Evolutionary conservation across 2,888 invertebrate genomes (phyloP), one percentile per base, ranked within the genome.

Genomic region (Hydroisotoma schaefferi): DNA sequence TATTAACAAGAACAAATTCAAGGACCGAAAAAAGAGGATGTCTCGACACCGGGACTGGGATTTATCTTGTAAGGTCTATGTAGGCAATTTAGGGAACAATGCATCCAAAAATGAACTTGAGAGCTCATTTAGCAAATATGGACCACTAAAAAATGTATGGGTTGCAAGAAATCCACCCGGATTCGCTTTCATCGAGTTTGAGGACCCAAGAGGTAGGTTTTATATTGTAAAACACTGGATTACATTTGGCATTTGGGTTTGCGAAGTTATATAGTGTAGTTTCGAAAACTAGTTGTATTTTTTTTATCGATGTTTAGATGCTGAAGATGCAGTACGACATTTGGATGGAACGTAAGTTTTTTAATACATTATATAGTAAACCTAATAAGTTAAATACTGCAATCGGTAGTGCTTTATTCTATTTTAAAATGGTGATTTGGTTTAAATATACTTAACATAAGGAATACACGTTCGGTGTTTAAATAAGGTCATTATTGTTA

Each of bases 131-230:
- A 83, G 85, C 59, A 89, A 90, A 78, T 94, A 90, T 77, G 94
- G 94, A 8, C 88, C 88, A 43, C 81, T 94, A 67, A 83, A 89
- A 73, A 94, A 91, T 78, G 92, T 94, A 49, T 94, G 94, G 94
- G 92, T 94, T 1, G 94, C 94, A 0, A 81, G 93, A 74, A 92
- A 94, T 76, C 94, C 93, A 40, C 92, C 93, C 5, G 94, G 91
- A 20, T 91, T 92, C 78, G 91, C 91, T 0, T 92, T 92, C 77
- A 89, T 90, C 3, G 91, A 92, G 78, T 92, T 84, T 77, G 90
- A 92, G 79, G 92, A 94, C 75, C 84, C 87, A 18, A 80, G 92
- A 64, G 53, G 53, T 53, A 38, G 10, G 43, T 12, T 23, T 15
- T 15, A 18, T 10, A 20, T 10, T 10, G 12, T 15, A n/a, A 20